These are phyloP conservation scores for Strongylocentrotus purpuratus DNA, from an alignment of 35 echinoderm and acorn worm genomes.

Conservation along the genomic window DNA sequence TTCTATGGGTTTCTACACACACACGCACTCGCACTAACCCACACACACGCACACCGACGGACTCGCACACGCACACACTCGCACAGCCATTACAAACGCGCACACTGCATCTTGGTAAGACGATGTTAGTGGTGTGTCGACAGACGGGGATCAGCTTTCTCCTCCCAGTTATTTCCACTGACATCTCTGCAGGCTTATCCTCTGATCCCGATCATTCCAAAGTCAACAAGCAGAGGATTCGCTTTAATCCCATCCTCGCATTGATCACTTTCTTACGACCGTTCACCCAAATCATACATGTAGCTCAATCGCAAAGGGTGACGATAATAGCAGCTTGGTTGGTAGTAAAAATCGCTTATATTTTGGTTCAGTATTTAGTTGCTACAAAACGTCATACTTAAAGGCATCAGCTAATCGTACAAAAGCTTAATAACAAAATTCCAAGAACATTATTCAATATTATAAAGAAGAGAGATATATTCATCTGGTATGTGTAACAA, in stretches of 20 bases:
- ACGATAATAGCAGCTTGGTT: background rate
- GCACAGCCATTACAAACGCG: background rate
- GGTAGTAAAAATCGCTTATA: background rate
- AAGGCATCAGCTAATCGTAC: too few relatives aligned
- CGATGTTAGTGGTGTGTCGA: background rate
- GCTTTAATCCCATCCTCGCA: background rate
- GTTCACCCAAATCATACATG: conserved; percentile 3
- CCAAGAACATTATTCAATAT: too few relatives aligned
- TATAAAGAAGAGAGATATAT: too few relatives aligned
- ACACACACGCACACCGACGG: background rate
- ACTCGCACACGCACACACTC: background rate
- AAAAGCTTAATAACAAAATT: too few relatives aligned
- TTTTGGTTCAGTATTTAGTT: background rate
- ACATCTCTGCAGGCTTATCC: background rate
- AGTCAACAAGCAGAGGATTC: conserved; percentile 33
- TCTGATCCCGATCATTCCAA: conserved; percentile 1
- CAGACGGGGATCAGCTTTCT: background rate
- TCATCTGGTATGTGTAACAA: too few relatives aligned
- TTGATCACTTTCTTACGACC: background rate
- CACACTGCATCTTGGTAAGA: background rate
- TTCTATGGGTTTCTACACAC: too few relatives aligned
- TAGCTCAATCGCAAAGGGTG: background rate
- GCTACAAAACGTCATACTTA: too few relatives aligned
- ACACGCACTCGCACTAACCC: background rate
- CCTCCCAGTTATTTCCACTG: conserved; percentile 11